A percentile compares a stretch with the other conserved stretches of the same genome.
Conservation (phyloP, 1,140 invertebrate species). For the Dreissena rostriformis region DNA sequence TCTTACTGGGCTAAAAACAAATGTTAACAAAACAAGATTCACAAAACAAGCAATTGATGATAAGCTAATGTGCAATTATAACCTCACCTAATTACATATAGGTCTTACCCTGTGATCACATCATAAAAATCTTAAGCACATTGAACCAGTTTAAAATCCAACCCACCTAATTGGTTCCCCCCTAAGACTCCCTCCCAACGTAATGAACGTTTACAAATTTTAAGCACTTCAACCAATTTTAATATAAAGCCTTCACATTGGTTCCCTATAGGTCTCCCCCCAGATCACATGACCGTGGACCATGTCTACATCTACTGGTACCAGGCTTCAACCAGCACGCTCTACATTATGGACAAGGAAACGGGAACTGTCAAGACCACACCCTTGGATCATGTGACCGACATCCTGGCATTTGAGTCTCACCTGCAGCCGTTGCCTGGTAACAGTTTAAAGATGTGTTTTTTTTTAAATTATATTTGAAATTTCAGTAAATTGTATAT, state of each 20-base stretch:
- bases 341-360: conserved; percentile 86
- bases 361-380: conserved; percentile 73
- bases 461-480: too few species aligned
- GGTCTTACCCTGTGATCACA: too few species aligned
- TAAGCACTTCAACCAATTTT: not conserved
- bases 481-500: too few species aligned
- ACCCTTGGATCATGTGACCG: conserved; percentile 65
- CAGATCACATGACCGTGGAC: conserved; percentile 80
- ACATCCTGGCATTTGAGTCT: conserved; percentile 87
- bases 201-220: not conserved
- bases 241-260: not conserved
- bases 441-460: conserved; percentile 44
- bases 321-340: conserved; percentile 83
- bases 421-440: conserved; percentile 89
- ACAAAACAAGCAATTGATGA: too few species aligned
- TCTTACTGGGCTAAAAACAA: too few species aligned
- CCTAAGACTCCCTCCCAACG: too few species aligned
- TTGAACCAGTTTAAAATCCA: too few species aligned
- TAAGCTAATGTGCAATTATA: too few species aligned
- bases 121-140: too few species aligned
- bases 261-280: conserved; percentile 76
- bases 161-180: too few species aligned
- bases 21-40: too few species aligned
- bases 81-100: too few species aligned
- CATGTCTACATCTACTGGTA: conserved; percentile 80